These are phyloP conservation scores for Entomobrya multifasciata DNA, from an alignment of 2,888 invertebrate genomes.

Conservation along the genomic window DNA sequence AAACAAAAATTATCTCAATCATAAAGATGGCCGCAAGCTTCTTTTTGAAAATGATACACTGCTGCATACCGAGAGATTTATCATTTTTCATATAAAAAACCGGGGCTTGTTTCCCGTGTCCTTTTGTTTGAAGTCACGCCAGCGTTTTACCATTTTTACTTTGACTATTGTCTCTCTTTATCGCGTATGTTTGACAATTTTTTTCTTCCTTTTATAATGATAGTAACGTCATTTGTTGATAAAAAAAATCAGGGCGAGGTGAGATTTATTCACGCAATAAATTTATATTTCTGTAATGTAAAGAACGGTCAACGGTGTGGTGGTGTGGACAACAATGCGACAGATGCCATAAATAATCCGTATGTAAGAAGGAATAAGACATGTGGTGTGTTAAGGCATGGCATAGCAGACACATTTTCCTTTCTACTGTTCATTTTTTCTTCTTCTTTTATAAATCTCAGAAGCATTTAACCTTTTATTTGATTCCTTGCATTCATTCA, in stretches of 20 bases:
- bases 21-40: too few relatives aligned
- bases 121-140: too few relatives aligned
- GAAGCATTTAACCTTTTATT: not conserved
- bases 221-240: constrained; percentile 29
- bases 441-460: too few relatives aligned
- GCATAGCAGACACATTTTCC: not conserved
- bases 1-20: too few relatives aligned
- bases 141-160: not conserved
- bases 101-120: too few relatives aligned
- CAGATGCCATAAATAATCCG: constrained; percentile 57
- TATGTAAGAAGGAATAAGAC: constrained; percentile 31
- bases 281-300: constrained; percentile 38
- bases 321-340: constrained; percentile 61
- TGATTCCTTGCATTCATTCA: not conserved
- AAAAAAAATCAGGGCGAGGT: constrained; percentile 54
- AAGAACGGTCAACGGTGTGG: not conserved
- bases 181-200: not conserved
- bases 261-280: constrained; percentile 61
- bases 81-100: too few relatives aligned
- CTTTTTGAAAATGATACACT: too few relatives aligned
- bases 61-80: too few relatives aligned
- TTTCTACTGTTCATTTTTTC: not conserved
- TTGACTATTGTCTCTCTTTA: not conserved
- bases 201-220: constrained; percentile 11
- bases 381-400: not conserved